Evolutionary conservation across 2,888 invertebrate genomes (phyloP).

Genomic region (Calameuta pallipes): DNA sequence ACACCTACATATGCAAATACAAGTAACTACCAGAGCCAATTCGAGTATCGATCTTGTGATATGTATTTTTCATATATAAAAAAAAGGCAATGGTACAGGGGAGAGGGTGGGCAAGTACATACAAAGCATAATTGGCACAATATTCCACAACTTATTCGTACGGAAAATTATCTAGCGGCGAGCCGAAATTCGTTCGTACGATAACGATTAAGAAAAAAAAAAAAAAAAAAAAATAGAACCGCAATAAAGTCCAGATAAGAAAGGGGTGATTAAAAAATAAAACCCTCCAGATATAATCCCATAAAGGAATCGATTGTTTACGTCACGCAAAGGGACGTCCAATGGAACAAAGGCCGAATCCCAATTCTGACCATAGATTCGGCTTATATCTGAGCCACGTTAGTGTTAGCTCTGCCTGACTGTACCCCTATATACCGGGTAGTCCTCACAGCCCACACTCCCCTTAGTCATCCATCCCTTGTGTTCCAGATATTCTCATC

Average conservation of each 20-base stretch:
- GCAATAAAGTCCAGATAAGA: not conserved
- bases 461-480: not conserved
- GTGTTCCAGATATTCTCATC: not conserved
- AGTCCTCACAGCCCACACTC: not conserved
- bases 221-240: not conserved
- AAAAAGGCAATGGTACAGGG: not conserved
- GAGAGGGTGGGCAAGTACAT: not conserved
- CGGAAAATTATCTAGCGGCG: too few relatives aligned
- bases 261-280: not conserved
- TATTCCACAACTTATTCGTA: too few relatives aligned
- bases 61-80: not conserved
- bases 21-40: not conserved
- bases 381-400: not conserved
- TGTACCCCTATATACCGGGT: not conserved
- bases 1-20: not conserved
- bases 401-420: not conserved
- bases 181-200: too few relatives aligned
- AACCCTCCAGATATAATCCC: not conserved
- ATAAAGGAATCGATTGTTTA: not conserved
- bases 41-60: not conserved
- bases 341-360: not conserved
- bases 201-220: not conserved
- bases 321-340: not conserved
- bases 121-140: too few relatives aligned
- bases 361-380: not conserved